Evolutionary conservation across 2,888 invertebrate genomes (phyloP).

Genomic region (Pristionchus mayeri): DNA sequence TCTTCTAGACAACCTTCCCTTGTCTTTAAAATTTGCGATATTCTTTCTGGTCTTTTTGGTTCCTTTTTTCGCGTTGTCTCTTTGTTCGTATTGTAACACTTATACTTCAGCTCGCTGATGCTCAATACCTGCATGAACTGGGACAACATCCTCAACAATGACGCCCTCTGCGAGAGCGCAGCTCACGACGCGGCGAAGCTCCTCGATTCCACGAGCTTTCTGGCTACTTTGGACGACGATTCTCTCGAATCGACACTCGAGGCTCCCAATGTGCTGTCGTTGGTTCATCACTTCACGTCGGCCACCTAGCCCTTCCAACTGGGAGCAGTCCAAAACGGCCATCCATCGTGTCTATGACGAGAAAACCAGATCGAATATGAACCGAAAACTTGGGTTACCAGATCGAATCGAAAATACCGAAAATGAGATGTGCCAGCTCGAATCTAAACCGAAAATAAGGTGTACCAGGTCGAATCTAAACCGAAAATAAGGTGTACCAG

Average conservation of each 20-base stretch:
- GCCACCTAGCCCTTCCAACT: slow-evolving; percentile 25
- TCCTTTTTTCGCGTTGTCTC: background rate
- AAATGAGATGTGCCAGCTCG: background rate
- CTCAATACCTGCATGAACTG: slow-evolving; percentile 10
- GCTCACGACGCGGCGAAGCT: slow-evolving; percentile 12
- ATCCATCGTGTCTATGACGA: background rate
- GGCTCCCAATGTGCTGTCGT: slow-evolving; percentile 39
- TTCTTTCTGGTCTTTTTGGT: background rate
- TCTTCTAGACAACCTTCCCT: background rate
- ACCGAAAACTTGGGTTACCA: slow-evolving; percentile 25
- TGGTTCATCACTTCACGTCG: background rate
- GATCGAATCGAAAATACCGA: slow-evolving; percentile 39
- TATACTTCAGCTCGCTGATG: slow-evolving; percentile 14
- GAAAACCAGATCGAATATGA: slow-evolving; percentile 46
- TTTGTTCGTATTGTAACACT: slow-evolving; percentile 12
- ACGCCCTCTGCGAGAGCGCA: slow-evolving; percentile 19
- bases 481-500: background rate
- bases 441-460: slow-evolving; percentile 29
- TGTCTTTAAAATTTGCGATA: background rate
- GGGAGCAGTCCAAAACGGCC: slow-evolving; percentile 46
- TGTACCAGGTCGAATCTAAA: slow-evolving; percentile 42
- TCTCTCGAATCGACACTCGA: background rate
- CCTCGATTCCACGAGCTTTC: slow-evolving; percentile 8
- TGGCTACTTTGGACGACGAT: slow-evolving; percentile 19
- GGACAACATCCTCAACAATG: slow-evolving; percentile 31